Evolutionary conservation across 2,113 vertebrate genomes (phyloP).

Genomic region (Stictonetta naevosa): DNA sequence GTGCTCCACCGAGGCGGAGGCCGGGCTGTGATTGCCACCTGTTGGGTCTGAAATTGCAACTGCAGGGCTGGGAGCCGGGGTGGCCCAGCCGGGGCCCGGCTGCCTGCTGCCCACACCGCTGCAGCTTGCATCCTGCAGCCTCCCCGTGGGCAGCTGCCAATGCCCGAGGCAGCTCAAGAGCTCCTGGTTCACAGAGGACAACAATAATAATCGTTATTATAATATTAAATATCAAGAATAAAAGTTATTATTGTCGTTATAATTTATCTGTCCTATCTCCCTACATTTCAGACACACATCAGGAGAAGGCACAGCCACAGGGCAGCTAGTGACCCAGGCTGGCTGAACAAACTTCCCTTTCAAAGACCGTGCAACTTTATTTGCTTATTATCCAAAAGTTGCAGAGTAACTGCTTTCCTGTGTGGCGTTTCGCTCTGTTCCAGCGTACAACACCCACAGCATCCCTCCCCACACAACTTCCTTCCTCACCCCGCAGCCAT

Average conservation of each 20-base stretch:
- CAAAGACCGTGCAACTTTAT: not conserved
- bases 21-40: slow-evolving; percentile 20
- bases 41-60: slow-evolving; percentile 21
- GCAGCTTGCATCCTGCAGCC: not conserved
- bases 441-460: not conserved
- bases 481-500: fast-evolving
- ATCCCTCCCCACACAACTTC: not conserved
- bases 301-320: too few species aligned
- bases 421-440: too few species aligned
- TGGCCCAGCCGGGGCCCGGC: too few species aligned
- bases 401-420: not conserved
- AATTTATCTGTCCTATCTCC: not conserved
- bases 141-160: not conserved
- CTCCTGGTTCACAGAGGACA: not conserved
- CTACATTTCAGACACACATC: not conserved
- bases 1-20: not conserved
- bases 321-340: not conserved
- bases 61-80: not conserved
- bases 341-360: not conserved
- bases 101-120: too few species aligned
- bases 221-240: not conserved
- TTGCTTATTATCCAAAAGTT: not conserved
- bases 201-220: not conserved
- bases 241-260: not conserved
- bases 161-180: too few species aligned